phyloP scores from a whole-genome alignment of 2,797 vertebrate genomes.

The Pseudochirops corinnae region DNA sequence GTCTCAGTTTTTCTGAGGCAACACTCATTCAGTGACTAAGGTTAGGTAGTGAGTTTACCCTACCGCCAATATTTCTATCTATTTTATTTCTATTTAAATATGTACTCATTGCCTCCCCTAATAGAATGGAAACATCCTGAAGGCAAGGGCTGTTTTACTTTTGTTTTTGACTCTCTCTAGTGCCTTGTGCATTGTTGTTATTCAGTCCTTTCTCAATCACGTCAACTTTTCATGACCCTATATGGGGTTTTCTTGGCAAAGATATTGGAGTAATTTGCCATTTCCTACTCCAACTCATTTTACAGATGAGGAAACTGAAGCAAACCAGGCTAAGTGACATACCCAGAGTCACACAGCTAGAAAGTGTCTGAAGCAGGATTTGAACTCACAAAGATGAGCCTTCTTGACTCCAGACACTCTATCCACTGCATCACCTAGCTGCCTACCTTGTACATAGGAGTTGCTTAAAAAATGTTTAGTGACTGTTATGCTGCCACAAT shows the following conservation, averaged over 20 bases:
- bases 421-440: background rate
- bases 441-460: background rate
- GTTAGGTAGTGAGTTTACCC: background rate
- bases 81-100: background rate
- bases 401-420: background rate
- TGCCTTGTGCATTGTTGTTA: too few relatives aligned
- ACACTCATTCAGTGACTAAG: too few relatives aligned
- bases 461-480: conserved; percentile 20
- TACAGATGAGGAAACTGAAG: background rate
- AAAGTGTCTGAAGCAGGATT: background rate
- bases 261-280: background rate
- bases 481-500: background rate
- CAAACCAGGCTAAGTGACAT: background rate
- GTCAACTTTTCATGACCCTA: background rate
- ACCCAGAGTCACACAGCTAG: background rate
- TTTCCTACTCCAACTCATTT: background rate
- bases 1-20: too few relatives aligned
- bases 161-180: background rate
- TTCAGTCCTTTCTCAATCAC: background rate
- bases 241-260: background rate
- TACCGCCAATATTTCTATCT: background rate
- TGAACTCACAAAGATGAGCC: background rate
- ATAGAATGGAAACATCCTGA: background rate
- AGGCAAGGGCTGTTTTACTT: background rate
- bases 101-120: background rate